Evolutionary conservation across 2,797 vertebrate genomes (phyloP).

Genomic region (Percopsis omiscomaycus): DNA sequence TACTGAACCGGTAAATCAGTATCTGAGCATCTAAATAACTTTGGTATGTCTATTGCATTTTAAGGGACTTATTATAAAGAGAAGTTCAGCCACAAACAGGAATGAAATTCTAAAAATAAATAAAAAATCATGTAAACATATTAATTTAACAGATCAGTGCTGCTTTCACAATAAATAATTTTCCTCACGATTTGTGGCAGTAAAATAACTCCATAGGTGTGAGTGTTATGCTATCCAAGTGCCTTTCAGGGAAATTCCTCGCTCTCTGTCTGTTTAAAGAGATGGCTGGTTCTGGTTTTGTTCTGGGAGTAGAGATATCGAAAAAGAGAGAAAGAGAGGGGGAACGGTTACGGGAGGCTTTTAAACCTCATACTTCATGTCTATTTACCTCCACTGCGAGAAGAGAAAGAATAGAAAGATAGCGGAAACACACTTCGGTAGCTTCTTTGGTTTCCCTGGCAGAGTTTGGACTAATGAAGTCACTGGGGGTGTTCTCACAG

Average conservation of each 20-base stretch:
- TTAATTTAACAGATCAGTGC: too few relatives aligned
- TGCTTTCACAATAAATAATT: too few relatives aligned
- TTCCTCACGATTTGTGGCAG: too few relatives aligned
- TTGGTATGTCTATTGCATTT: too few relatives aligned
- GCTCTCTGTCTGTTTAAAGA: constrained; percentile 57
- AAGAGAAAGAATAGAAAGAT: constrained; percentile 46
- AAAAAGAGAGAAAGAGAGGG: constrained; percentile 38
- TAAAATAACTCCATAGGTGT: too few relatives aligned
- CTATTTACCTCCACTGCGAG: constrained; percentile 63
- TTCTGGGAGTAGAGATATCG: constrained; percentile 17
- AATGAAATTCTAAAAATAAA: too few relatives aligned
- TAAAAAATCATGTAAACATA: too few relatives aligned
- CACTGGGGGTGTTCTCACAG: constrained; percentile 62
- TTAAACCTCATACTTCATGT: constrained; percentile 69
- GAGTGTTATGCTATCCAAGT: constrained; percentile 31
- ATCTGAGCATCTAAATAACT: too few relatives aligned
- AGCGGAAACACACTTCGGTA: constrained; percentile 38
- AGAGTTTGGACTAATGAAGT: constrained; percentile 72
- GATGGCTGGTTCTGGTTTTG: constrained; percentile 53
- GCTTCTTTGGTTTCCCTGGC: constrained; percentile 66
- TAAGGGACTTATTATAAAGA: too few relatives aligned
- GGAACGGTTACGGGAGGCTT: constrained; percentile 55
- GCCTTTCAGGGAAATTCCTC: constrained; percentile 55
- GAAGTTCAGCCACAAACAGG: too few relatives aligned
- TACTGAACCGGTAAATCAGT: too few relatives aligned